Percentiles rank a stretch among this genome's conserved stretches.
These are phyloP conservation scores for Alethe castanea DNA, from an alignment of 2,113 vertebrate species.

Conservation along the genomic window DNA sequence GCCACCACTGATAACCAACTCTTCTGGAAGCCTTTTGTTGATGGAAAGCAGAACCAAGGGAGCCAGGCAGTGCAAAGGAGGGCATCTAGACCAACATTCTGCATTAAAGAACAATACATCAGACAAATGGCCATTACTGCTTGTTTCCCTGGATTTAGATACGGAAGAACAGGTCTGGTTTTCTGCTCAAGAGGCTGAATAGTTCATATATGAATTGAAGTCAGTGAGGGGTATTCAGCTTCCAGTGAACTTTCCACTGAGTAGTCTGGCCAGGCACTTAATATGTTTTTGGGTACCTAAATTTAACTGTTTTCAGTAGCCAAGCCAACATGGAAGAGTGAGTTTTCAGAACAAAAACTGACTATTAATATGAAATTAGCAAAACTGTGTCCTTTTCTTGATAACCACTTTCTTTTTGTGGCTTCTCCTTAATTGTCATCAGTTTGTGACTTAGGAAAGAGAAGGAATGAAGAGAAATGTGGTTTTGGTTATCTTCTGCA, in stretches of 20 bases:
- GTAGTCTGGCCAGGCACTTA: neutral
- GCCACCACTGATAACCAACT: neutral
- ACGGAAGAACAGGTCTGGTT: neutral
- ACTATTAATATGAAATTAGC: neutral
- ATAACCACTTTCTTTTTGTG: neutral
- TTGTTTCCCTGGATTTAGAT: neutral
- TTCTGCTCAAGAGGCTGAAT: neutral
- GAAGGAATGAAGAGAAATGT: neutral
- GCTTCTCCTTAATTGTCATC: neutral
- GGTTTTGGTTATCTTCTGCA: neutral
- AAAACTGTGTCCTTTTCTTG: neutral
- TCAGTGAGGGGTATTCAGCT: neutral
- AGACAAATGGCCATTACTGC: neutral
- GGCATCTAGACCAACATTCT: neutral
- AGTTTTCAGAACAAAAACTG: neutral
- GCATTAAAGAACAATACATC: neutral
- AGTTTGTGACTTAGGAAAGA: neutral
- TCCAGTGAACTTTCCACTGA: neutral
- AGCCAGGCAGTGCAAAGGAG: neutral
- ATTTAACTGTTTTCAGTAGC: neutral
- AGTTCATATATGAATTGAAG: neutral
- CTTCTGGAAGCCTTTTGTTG: neutral
- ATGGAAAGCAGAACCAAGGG: neutral
- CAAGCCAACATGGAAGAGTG: neutral
- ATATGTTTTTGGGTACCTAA: neutral